Conservation (phyloP, 2,888 invertebrate genomes). For the Myopa tessellatipennis region DNA sequence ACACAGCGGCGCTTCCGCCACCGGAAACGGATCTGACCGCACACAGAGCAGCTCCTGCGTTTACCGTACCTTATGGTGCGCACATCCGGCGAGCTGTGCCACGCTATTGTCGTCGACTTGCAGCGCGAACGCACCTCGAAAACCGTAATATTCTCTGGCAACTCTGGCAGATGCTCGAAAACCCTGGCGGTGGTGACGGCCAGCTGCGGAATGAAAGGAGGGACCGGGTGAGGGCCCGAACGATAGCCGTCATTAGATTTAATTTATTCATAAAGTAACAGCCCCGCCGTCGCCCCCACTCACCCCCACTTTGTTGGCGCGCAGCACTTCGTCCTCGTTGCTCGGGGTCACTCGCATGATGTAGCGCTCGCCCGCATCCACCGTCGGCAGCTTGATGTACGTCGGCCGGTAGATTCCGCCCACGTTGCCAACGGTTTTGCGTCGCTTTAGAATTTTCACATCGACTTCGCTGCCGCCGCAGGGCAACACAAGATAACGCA, state of each 20-base stretch:
- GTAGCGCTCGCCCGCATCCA: constrained; percentile 68
- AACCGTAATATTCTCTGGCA: constrained; percentile 70
- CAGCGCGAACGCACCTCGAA: constrained; percentile 71
- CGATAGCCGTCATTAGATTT: too few relatives aligned
- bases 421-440: constrained; percentile 62
- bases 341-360: constrained; percentile 70
- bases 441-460: constrained; percentile 68
- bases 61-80: constrained; percentile 63
- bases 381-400: constrained; percentile 65
- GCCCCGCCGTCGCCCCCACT: constrained; percentile 42
- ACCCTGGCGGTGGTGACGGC: constrained; percentile 69
- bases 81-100: constrained; percentile 71
- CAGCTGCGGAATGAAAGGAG: constrained; percentile 61
- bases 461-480: constrained; percentile 71
- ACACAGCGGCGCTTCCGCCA: neutral
- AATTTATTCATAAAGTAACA: too few relatives aligned
- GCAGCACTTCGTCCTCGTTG: constrained; percentile 69
- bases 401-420: constrained; percentile 69
- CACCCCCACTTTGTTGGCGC: constrained; percentile 71
- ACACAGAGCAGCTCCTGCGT: neutral
- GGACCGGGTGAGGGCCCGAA: too few relatives aligned
- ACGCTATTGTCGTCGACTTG: constrained; percentile 71
- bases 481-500: constrained; percentile 70
- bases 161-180: constrained; percentile 70
- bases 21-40: constrained; percentile 1